Conservation (phyloP, 1,140 invertebrate species). For the Eriocheir sinensis region DNA sequence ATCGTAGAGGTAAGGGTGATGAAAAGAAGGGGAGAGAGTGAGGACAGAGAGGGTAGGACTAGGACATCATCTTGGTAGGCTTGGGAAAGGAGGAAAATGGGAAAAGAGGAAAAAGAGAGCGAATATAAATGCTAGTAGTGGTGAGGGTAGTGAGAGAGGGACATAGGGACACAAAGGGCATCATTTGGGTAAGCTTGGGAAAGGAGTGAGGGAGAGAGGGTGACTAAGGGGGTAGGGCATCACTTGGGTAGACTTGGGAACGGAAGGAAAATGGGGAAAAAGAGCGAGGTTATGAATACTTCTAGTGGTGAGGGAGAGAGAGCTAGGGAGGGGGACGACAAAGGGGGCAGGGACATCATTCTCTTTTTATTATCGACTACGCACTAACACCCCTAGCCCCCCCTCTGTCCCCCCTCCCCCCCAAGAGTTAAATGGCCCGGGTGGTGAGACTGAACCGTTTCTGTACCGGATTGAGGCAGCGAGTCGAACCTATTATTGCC, state of each 20-base stretch:
- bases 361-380: slow-evolving; percentile 6
- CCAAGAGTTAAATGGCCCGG: not conserved
- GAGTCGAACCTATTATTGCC: not conserved
- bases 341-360: not conserved
- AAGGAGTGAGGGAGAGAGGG: too few species aligned
- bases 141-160: not conserved
- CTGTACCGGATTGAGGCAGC: not conserved
- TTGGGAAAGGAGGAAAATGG: too few species aligned
- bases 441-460: not conserved
- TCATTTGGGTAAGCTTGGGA: too few species aligned
- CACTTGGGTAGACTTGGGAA: too few species aligned
- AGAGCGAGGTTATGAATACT: too few species aligned
- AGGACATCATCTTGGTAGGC: too few species aligned
- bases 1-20: not conserved
- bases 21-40: too few species aligned
- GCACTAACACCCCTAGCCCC: not conserved
- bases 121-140: too few species aligned
- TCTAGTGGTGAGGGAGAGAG: not conserved
- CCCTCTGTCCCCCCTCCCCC: too few species aligned
- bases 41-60: too few species aligned
- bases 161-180: not conserved
- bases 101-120: too few species aligned
- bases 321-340: not conserved
- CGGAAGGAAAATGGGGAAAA: not conserved
- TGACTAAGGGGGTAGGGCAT: too few species aligned